Conservation (phyloP, 2,797 vertebrate genomes). For the Myoxocephalus aenaeus region DNA sequence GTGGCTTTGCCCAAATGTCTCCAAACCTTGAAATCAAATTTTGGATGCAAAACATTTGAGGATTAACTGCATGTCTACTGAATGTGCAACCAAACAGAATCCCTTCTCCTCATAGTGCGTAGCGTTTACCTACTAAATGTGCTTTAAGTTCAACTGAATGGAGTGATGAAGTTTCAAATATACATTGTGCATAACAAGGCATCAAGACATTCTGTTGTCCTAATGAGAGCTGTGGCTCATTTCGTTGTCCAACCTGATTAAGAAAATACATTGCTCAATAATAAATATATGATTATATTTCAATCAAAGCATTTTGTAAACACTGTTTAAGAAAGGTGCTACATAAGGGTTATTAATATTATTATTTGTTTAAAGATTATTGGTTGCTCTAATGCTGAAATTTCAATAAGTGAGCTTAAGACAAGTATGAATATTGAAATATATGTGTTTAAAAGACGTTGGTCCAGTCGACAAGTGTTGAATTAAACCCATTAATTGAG, state of each 20-base stretch:
- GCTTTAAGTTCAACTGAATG: conserved; percentile 47
- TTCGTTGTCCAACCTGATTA: conserved; percentile 69
- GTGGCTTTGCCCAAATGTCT: conserved; percentile 16
- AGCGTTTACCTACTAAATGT: conserved; percentile 21
- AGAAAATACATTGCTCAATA: conserved; percentile 51
- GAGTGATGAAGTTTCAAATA: conserved; percentile 37
- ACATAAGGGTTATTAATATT: conserved; percentile 52
- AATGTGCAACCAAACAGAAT: conserved; percentile 54
- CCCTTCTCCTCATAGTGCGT: neutral
- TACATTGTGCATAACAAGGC: conserved; percentile 70
- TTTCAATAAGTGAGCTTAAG: conserved; percentile 45
- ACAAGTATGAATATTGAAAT: conserved; percentile 39
- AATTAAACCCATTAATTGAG: conserved; percentile 18
- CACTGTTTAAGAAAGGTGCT: conserved; percentile 68
- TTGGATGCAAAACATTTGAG: conserved; percentile 10
- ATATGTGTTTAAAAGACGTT: conserved; percentile 31
- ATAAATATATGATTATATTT: conserved; percentile 49
- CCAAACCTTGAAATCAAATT: conserved; percentile 26
- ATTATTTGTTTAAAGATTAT: conserved; percentile 53
- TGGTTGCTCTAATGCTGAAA: conserved; percentile 56
- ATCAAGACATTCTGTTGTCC: conserved; percentile 70
- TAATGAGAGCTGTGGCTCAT: conserved; percentile 61
- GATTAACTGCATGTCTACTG: conserved; percentile 56
- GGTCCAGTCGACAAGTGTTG: conserved; percentile 30
- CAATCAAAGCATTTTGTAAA: conserved; percentile 72